Evolutionary conservation across 2,797 vertebrate species (phyloP), one percentile per base, ranked within the genome.

Genomic region (Danionella dracula): DNA sequence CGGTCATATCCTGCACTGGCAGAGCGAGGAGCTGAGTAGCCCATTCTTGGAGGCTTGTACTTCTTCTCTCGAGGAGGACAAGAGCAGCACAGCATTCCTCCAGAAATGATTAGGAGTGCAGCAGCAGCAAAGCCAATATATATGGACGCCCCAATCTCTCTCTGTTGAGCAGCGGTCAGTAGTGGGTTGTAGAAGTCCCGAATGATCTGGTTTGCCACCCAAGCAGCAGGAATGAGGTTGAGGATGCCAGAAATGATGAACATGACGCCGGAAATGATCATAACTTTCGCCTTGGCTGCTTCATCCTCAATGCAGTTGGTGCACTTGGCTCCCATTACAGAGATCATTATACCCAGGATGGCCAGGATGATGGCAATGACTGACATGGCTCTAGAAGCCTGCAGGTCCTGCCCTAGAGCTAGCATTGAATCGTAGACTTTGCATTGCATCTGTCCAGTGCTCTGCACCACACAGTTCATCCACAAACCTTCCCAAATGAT

Each of bases 231-330:
- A 53, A 98, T 90, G 48, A 98, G 88, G 34, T 86, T 87, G 84
- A 97, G 80, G 58, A 98, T 0, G 5, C 93, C 91, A 0, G 85
- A 74, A 7, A 97, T 74, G 48, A 95, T 34, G 81, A 96, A 96
- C 68, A 93, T 79, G 70, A 95, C 85, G 0, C 96, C 96, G 0
- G 93, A 73, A 11, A 92, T 81, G 32, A 98, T 98, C 87, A 93
- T 94, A 79, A 98, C 91, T 82, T 94, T 96, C 72, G 93, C 88
- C 57, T 98, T 98, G 63, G 90, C 67, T 0, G 82, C 71, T 61
- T 95, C 93, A 0, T 95, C 94, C 51, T 96, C 93, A 1, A 99
- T 90, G 71, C 95, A 98, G 84, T 92, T 93, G 74, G 95, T 99
- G 78, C 95, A 99, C 82, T 97, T 93, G 54, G 94, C 96, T 0